phyloP scores from a whole-genome alignment of 1,140 invertebrate genomes.

The Caenorhabditis inopinata region DNA sequence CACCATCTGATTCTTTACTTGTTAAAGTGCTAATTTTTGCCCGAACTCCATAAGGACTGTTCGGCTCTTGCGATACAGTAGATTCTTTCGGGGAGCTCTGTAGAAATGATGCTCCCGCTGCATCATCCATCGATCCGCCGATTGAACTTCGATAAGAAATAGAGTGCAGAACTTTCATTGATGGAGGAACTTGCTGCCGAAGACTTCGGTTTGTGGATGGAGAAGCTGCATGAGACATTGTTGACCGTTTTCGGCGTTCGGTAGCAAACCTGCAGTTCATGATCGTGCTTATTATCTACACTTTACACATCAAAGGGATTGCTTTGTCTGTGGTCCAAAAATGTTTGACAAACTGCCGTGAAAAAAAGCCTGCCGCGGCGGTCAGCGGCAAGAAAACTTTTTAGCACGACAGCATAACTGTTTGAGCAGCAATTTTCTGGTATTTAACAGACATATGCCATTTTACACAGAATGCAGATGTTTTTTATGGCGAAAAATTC shows the following conservation, averaged over 20 bases:
- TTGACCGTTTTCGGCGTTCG: slow-evolving; percentile 44
- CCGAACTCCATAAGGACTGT: slow-evolving; percentile 8
- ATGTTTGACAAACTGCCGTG: too few relatives aligned
- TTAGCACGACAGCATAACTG: too few relatives aligned
- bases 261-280: slow-evolving; percentile 41
- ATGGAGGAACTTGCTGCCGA: slow-evolving; percentile 41
- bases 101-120: slow-evolving; percentile 6
- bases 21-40: slow-evolving; percentile 9
- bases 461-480: too few relatives aligned
- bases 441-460: too few relatives aligned
- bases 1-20: not conserved
- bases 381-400: too few relatives aligned
- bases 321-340: too few relatives aligned
- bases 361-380: too few relatives aligned
- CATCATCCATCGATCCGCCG: slow-evolving; percentile 39
- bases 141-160: slow-evolving; percentile 45
- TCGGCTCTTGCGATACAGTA: slow-evolving; percentile 9
- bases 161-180: slow-evolving; percentile 41
- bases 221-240: slow-evolving; percentile 41
- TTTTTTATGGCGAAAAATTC: too few relatives aligned
- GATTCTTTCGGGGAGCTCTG: slow-evolving; percentile 9
- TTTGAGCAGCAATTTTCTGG: too few relatives aligned
- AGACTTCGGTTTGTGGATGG: slow-evolving; percentile 42
- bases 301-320: too few relatives aligned
- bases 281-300: too few relatives aligned